A percentile compares a stretch with the other conserved stretches of the same genome.
phyloP scores from a whole-genome alignment of 2,113 vertebrate genomes.

The Alouatta palliata region DNA sequence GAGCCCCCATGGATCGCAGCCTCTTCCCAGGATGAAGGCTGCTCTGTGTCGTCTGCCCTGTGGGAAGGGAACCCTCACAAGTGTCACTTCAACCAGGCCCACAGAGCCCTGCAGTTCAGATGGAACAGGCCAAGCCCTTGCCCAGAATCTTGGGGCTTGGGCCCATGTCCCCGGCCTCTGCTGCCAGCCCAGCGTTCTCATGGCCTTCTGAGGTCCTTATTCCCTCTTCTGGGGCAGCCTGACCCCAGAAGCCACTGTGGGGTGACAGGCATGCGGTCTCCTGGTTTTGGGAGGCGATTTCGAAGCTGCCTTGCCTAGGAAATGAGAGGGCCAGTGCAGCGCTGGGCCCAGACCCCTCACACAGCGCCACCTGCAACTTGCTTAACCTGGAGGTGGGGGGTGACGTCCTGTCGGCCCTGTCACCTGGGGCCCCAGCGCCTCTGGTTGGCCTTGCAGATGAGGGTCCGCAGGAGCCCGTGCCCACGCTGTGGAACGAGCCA shows the following conservation, averaged over 20 bases:
- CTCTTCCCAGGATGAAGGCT: neutral
- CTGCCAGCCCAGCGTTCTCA: neutral
- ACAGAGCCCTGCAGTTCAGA: neutral
- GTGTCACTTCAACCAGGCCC: neutral
- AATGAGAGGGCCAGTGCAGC: fast-evolving
- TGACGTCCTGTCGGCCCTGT: fast-evolving
- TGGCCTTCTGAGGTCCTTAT: neutral
- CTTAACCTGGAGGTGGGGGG: no score
- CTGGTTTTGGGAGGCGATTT: neutral
- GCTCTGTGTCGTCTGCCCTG: neutral
- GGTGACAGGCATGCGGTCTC: neutral
- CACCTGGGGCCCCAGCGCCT: neutral
- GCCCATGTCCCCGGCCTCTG: neutral
- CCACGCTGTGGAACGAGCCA: conserved; percentile 90
- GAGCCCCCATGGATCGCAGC: fast-evolving
- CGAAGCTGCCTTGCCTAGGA: neutral
- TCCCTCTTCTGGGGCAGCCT: no score
- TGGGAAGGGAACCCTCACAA: neutral
- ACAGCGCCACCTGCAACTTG: neutral
- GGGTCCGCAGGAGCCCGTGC: conserved; percentile 77
- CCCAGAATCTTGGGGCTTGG: no score
- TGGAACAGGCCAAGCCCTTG: neutral
- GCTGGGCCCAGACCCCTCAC: no score
- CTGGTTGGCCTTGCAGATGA: conserved; percentile 79
- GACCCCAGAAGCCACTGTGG: neutral